Conservation (phyloP, 2,113 vertebrate species). For the Charina bottae region DNA sequence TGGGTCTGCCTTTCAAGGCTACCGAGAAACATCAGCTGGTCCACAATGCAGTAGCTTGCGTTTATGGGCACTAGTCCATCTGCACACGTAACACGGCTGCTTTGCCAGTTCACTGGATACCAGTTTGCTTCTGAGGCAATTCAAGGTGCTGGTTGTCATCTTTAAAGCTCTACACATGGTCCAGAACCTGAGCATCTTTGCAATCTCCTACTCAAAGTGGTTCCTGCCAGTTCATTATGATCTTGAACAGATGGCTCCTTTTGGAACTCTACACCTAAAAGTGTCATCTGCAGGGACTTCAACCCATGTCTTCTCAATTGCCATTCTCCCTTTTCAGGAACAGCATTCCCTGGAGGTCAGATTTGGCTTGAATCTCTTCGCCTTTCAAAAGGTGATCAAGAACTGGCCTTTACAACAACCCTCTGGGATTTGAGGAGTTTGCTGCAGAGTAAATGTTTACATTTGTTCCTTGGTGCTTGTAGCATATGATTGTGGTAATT, state of each 20-base stretch:
- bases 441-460: not conserved
- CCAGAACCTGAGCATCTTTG: not conserved
- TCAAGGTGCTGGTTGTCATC: not conserved
- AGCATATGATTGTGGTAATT: not conserved
- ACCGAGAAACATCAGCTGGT: not conserved
- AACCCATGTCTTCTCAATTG: too few relatives aligned
- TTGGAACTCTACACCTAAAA: not conserved
- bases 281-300: not conserved
- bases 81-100: not conserved
- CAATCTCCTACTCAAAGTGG: not conserved
- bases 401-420: not conserved
- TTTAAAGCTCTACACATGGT: not conserved
- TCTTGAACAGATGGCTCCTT: not conserved
- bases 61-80: not conserved
- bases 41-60: not conserved
- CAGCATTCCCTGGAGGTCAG: not conserved
- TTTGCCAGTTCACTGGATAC: not conserved
- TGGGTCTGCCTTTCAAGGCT: not conserved
- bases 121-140: not conserved
- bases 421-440: not conserved
- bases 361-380: not conserved
- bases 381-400: not conserved
- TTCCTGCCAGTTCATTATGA: not conserved
- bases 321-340: not conserved
- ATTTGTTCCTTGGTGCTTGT: not conserved